Base-by-base conservation (phyloP, 2,113 vertebrate genomes). In the Elaphurus davidianus region DNA sequence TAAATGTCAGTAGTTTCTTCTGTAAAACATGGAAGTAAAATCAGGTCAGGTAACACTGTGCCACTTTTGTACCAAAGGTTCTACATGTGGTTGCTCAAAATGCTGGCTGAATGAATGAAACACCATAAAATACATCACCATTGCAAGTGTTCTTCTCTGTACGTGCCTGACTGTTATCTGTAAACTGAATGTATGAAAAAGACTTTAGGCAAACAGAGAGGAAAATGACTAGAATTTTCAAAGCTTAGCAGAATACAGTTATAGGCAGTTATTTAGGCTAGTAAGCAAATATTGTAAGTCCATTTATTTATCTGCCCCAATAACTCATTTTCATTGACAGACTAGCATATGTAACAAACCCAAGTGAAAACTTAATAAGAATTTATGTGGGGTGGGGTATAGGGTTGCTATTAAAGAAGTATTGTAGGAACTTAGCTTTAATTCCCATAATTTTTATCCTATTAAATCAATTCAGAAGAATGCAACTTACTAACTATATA, bases 191-290 rank as follows among this genome's bases (percentile, higher is more conserved):
- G 43, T 87, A 27, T 60, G 47, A 97, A 67, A 76, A 92, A 90
- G 88, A 88, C 14, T 87, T 90, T 85, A 97, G 59, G n/a, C 43
- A 94, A 92, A 92, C 76, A 92, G 0, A 79, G 88, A 50, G 57
- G 28, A 25, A 87, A 94, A 62, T 91, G 27, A 94, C 71, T 79
- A 79, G 21, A 67, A 67, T 87, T 94, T 97, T 60, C 85, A 27
- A 96, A 85, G 81, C 57, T 84, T 93, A 95, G 94, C 76, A 88
- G 90, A 93, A 95, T 60, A 93, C 9, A 86, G 71, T 86, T 94
- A 94, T 2, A 87, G 57, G 27, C 45, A 52, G 88, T 79, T 97
- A 90, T 40, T 95, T 92, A 96, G 94, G 43, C 40, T 57, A 90
- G 33, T 36, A 94, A 92, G 85, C 50, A 97, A 96, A 98, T 21